Conservation (phyloP, 2,113 vertebrate genomes). For the Austrofundulus limnaeus region DNA sequence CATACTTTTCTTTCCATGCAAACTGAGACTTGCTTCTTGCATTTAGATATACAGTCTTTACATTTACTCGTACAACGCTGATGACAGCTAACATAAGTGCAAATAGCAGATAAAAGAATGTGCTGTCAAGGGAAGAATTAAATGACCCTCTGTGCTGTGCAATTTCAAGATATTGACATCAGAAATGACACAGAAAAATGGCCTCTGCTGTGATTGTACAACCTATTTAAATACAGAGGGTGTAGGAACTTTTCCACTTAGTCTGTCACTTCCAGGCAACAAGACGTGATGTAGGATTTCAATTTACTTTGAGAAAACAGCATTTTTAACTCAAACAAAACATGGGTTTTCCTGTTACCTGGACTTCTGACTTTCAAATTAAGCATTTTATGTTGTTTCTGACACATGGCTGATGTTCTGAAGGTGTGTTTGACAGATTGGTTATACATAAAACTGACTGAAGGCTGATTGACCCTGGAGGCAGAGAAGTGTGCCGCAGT, state of each 20-base stretch:
- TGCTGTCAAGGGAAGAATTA: constrained; percentile 6
- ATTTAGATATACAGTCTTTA: not conserved
- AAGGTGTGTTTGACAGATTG: not conserved
- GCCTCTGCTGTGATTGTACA: not conserved
- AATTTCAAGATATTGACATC: constrained; percentile 29
- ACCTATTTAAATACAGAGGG: constrained; percentile 21
- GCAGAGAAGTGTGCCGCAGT: constrained; percentile 2
- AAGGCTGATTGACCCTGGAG: constrained; percentile 13
- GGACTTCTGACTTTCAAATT: constrained; percentile 17
- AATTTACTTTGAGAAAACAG: constrained; percentile 25
- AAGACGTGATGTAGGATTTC: constrained; percentile 1
- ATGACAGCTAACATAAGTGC: not conserved
- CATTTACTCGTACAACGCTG: not conserved
- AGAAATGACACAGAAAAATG: constrained; percentile 34
- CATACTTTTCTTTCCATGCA: not conserved
- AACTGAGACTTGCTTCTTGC: not conserved
- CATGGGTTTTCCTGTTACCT: not conserved
- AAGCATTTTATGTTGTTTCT: constrained; percentile 5
- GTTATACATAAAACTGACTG: constrained; percentile 14
- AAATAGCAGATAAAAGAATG: not conserved
- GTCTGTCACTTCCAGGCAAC: constrained; percentile 20
- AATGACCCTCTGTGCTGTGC: not conserved
- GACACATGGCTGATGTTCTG: constrained; percentile 13
- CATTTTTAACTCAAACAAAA: not conserved
- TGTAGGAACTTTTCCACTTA: constrained; percentile 35